phyloP scores from a whole-genome alignment of 2,888 invertebrate species.

The Cantharis nigra region DNA sequence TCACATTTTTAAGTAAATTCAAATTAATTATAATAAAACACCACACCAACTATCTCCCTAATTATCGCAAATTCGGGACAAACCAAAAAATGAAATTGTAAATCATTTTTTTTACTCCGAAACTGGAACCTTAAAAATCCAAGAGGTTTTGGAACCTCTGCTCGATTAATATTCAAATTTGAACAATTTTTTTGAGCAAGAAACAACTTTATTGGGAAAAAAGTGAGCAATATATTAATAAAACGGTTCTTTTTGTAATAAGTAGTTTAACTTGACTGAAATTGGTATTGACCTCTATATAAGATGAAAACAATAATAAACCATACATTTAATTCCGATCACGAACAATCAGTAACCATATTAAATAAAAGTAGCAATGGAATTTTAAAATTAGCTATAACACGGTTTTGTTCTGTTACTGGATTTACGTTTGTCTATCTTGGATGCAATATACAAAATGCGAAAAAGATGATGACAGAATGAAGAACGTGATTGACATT shows the following conservation, averaged over 20 bases:
- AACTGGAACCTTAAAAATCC: no score
- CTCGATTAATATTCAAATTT: neutral
- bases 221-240: neutral
- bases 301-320: constrained; percentile 34
- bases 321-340: constrained; percentile 31
- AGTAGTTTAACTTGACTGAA: constrained; percentile 3
- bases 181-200: neutral
- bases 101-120: no score
- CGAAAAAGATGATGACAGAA: constrained; percentile 5
- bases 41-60: no score
- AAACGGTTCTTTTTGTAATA: constrained; percentile 8
- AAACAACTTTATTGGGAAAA: neutral
- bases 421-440: constrained; percentile 14
- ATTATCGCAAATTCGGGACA: no score
- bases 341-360: constrained; percentile 40
- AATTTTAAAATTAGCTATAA: constrained; percentile 42
- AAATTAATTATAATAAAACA: no score
- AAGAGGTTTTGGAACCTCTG: no score
- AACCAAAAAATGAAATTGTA: no score
- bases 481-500: constrained; percentile 13
- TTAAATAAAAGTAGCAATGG: constrained; percentile 43
- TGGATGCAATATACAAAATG: constrained; percentile 7
- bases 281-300: constrained; percentile 27
- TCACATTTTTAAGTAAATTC: no score
- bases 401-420: constrained; percentile 1